phyloP scores from a whole-genome alignment of 1,140 invertebrate species.

The Epicauta chinensis region DNA sequence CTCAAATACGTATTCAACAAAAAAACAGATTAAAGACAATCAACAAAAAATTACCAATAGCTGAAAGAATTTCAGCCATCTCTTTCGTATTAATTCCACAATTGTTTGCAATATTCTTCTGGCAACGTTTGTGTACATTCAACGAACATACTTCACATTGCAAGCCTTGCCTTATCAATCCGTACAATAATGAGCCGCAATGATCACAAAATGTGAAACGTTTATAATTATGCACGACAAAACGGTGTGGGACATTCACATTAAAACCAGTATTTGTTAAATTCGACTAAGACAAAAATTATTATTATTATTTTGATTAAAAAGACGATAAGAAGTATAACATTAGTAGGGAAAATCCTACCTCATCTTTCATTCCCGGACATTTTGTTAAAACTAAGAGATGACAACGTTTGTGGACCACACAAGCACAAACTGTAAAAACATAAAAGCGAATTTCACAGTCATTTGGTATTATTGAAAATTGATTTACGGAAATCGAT shows the following conservation, averaged over 20 bases:
- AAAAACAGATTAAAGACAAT: background rate
- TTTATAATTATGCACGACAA: slow-evolving; percentile 91
- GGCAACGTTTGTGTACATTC: slow-evolving; percentile 98
- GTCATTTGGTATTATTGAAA: too few species aligned
- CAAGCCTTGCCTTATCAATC: slow-evolving; percentile 91
- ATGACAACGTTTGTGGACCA: slow-evolving; percentile 97
- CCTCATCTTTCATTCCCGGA: slow-evolving; percentile 91
- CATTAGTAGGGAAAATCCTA: slow-evolving; percentile 33
- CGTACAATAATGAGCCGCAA: slow-evolving; percentile 96
- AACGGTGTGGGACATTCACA: slow-evolving; percentile 96
- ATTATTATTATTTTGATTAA: slow-evolving; percentile 11
- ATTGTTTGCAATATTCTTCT: slow-evolving; percentile 99
- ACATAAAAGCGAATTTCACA: background rate
- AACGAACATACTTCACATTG: slow-evolving; percentile 96
- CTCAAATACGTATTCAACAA: too few species aligned
- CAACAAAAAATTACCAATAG: slow-evolving; percentile 47
- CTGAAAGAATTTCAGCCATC: slow-evolving; percentile 86
- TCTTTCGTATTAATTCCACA: slow-evolving; percentile 97
- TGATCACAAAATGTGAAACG: slow-evolving; percentile 99
- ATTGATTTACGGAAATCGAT: too few species aligned
- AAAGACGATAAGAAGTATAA: background rate
- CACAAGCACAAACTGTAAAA: slow-evolving; percentile 89
- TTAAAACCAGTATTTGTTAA: slow-evolving; percentile 80
- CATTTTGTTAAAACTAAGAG: slow-evolving; percentile 89
- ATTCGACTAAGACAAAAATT: too few species aligned